Evolutionary conservation across 2,888 invertebrate genomes (phyloP).

Genomic region (Exocentrus adspersus): DNA sequence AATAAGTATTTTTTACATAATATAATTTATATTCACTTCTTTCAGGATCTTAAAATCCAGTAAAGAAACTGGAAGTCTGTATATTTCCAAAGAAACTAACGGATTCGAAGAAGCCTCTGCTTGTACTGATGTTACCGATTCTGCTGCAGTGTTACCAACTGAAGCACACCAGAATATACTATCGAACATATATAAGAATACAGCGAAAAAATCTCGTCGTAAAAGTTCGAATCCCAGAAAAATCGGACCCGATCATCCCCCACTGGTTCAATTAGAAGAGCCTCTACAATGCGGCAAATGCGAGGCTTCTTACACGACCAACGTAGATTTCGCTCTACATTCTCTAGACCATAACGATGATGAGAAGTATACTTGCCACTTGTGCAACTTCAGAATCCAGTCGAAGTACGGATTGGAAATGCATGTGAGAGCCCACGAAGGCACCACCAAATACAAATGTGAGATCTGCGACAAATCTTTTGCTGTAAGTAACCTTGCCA

Average conservation of each 20-base stretch:
- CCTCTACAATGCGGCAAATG: conserved; percentile 63
- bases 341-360: conserved; percentile 20
- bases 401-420: conserved; percentile 21
- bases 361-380: conserved; percentile 25
- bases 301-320: conserved; percentile 62
- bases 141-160: no score
- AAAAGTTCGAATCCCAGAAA: conserved; percentile 30
- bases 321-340: conserved; percentile 24
- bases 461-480: conserved; percentile 51
- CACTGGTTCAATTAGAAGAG: not conserved
- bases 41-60: not conserved
- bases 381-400: conserved; percentile 21
- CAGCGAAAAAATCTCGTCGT: conserved; percentile 26
- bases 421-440: conserved; percentile 26
- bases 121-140: not conserved
- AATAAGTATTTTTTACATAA: not conserved
- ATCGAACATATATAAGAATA: not conserved
- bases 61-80: not conserved
- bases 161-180: no score
- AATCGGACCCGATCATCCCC: not conserved
- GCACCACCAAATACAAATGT: conserved; percentile 36
- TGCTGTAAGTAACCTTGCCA: conserved; percentile 64
- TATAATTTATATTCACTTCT: not conserved
- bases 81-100: not conserved
- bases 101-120: not conserved